These are phyloP conservation scores for Chiloscyllium plagiosum DNA, from an alignment of 2,113 vertebrate genomes.

Conservation along the genomic window DNA sequence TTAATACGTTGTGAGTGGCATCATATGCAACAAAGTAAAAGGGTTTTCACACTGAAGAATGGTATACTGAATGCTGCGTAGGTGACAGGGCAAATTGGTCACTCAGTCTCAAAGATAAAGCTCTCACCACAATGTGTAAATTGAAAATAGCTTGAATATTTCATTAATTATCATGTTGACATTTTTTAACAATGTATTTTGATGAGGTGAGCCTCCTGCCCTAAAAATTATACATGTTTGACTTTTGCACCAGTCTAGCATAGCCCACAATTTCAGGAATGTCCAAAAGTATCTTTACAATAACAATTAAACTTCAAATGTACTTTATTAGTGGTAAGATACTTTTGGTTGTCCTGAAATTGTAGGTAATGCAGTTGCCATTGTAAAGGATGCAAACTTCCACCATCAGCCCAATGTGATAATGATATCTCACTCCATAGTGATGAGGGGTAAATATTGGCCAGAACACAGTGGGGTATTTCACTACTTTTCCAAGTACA, in stretches of 20 bases:
- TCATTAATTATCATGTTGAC: not conserved
- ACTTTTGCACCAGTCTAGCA: not conserved
- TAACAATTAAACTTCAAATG: too few relatives aligned
- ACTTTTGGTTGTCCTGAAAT: not conserved
- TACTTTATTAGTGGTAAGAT: not conserved
- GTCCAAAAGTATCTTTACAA: not conserved
- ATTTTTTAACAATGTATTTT: not conserved
- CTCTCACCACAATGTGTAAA: not conserved
- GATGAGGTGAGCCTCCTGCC: not conserved
- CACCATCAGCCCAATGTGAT: not conserved
- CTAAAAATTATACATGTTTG: not conserved
- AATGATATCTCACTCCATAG: not conserved
- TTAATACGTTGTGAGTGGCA: not conserved
- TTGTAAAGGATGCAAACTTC: not conserved
- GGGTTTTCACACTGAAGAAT: not conserved
- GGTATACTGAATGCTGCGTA: not conserved
- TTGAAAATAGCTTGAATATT: not conserved
- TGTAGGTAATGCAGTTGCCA: not conserved
- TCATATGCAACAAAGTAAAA: not conserved
- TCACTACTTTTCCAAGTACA: not conserved
- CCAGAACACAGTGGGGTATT: not conserved
- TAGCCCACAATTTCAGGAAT: not conserved
- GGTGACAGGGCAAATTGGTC: not conserved
- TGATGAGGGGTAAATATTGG: not conserved
- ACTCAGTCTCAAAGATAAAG: not conserved